These are phyloP conservation scores for Uria aalge DNA, from an alignment of 2,113 vertebrate genomes.

Conservation along the genomic window DNA sequence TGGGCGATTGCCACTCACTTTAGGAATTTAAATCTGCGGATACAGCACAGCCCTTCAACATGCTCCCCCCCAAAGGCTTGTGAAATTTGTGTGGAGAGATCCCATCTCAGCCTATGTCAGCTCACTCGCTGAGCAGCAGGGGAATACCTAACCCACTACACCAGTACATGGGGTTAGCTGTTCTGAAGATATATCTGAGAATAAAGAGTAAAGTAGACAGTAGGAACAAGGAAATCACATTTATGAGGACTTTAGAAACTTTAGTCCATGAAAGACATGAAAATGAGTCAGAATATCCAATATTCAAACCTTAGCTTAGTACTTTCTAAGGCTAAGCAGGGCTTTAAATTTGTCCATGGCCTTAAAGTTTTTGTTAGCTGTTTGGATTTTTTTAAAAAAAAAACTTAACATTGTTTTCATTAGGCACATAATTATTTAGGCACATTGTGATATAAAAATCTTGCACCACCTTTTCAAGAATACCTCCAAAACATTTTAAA, in stretches of 20 bases:
- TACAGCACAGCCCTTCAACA: background rate
- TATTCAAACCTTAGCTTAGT: background rate
- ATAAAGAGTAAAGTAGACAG: background rate
- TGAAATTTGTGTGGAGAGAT: background rate
- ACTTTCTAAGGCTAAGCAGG: background rate
- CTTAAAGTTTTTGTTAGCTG: background rate
- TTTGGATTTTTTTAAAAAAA: background rate
- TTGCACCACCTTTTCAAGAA: background rate
- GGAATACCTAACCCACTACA: background rate
- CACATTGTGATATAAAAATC: background rate
- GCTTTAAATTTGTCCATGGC: background rate
- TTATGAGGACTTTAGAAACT: background rate
- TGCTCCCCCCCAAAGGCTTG: background rate
- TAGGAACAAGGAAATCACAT: background rate
- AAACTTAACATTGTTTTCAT: background rate
- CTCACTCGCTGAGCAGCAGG: background rate
- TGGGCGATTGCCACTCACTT: background rate
- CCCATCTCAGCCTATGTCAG: rapidly evolving
- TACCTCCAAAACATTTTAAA: background rate
- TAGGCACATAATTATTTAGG: background rate
- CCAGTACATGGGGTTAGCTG: background rate
- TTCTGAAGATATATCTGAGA: background rate
- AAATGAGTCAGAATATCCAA: background rate
- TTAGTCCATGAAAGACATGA: background rate
- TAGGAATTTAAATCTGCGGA: background rate